Base-by-base conservation (phyloP, 2,888 invertebrate species). In the Orthonevra nobilis region DNA sequence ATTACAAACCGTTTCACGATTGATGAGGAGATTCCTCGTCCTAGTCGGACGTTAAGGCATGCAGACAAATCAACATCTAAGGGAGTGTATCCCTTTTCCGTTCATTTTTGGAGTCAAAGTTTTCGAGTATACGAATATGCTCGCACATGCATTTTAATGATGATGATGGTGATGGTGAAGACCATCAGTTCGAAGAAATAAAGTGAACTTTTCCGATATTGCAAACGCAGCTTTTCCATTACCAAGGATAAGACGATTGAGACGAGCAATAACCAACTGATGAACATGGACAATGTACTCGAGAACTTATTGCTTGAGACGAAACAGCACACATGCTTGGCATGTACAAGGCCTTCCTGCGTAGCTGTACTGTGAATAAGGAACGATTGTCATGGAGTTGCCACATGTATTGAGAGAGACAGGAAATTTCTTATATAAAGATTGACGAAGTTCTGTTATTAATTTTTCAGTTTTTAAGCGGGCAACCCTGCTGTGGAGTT, bases 21-120 rank as follows among this genome's bases (percentile, higher is more conserved):
- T 79, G 73, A 79, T 73, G 79, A 44, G 73, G n/a, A 73, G 73
- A 61, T 79, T 79, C 61, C 79, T 56, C 54, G 60, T 77, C 66
- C 66, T 66, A 42, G 34, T 36, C 69, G 60, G 50, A 60, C 44
- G 52, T 36, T 42, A 66, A 66, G 58, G 58, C 69, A 63, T 63
- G 69, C 56, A 63, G 69, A 56, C 69, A 69, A 70, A 70, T 75
- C 69, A 70, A 70, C 69, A 61, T 69, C 61, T 34, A 32, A 15
- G 5, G 2, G 14, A 34, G 34, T 9, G 30, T 40, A 12, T 28
- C 42, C 17, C 32, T 7, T 30, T 17, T 54, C 54, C 54, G 52
- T 28, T 15, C 38, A 42, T 70, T 54, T 69, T 69, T 56, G 48
- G 28, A 74, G 52, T 44, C 44, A 46, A 40, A 54, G 19, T 74